Base-by-base conservation (phyloP, 2,113 vertebrate genomes). In the Sander vitreus region DNA sequence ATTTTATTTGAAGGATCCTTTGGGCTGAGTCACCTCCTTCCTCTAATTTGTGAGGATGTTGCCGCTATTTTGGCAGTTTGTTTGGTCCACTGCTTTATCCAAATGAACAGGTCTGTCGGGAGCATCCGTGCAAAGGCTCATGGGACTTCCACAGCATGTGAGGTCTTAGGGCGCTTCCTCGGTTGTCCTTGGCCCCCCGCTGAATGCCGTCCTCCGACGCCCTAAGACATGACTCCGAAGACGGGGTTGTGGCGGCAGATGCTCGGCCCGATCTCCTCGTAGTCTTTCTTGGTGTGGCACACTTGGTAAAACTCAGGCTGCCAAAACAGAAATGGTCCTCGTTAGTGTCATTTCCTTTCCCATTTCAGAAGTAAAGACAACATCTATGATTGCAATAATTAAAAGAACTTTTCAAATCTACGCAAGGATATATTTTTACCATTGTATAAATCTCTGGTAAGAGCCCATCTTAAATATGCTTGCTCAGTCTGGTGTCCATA, bases 281-380 rank as follows among this genome's bases (percentile, higher is more conserved):
- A 99, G 94, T 99, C 97, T 91, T 98, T 99, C 96, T 99, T 99
- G 95, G 97, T 99, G 95, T 99, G 97, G 95, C 97, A 99, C 89
- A 99, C 97, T 96, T 99, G 97, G 96, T 98, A 99, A 93, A 99
- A 99, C 94, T 99, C 97, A 62, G 97, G 97, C 97, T 98, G 94
- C 6, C 80, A 83, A 83, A 43, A 75, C 30, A 83, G 84, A 83
- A 27, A 69, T 0, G 0, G n/a, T 10, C 4, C 14, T 2, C 2
- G 21, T 76, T 47, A 47, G 27, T 3, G 16, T n/a, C 7, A 19
- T 19, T 36, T 1, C 3, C 4, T 0, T 68, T 57, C 11, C 47
- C 7, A 5, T 8, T 53, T 74, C 43, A 43, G 39, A 43, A 43
- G 39, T 43, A 43, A 43, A 43, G 39, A 2, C 39, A 43, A 43